Percentiles rank a stretch among this genome's conserved stretches.
These are phyloP conservation scores for Dolichomitus sp. DNA, from an alignment of 2,888 invertebrate species.

Conservation along the genomic window DNA sequence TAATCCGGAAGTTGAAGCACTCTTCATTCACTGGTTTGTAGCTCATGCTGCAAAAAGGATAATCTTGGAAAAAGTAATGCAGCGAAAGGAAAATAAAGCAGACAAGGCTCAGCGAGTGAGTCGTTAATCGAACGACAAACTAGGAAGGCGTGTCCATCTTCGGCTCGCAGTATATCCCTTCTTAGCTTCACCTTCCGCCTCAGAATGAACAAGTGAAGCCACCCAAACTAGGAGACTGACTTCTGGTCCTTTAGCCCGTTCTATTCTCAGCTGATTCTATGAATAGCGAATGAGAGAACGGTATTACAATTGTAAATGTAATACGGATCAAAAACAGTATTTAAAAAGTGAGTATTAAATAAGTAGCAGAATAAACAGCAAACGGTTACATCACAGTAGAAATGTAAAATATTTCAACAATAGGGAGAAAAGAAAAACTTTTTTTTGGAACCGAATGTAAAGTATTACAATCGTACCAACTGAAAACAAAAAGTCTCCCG, in stretches of 20 bases:
- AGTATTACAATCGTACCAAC: too few relatives aligned
- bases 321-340: too few relatives aligned
- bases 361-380: too few relatives aligned
- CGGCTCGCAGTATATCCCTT: not conserved
- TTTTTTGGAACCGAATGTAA: too few relatives aligned
- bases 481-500: too few relatives aligned
- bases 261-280: constrained; percentile 48
- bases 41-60: not conserved
- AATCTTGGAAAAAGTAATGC: not conserved
- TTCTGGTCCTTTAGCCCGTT: constrained; percentile 29
- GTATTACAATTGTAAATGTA: not conserved
- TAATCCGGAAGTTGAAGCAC: not conserved
- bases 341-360: too few relatives aligned
- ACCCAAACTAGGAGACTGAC: constrained; percentile 25
- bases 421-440: too few relatives aligned
- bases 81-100: constrained; percentile 8
- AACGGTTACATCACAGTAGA: too few relatives aligned
- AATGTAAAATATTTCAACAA: too few relatives aligned
- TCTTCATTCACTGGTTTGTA: not conserved
- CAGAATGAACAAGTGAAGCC: constrained; percentile 31
- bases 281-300: constrained; percentile 63
- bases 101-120: not conserved
- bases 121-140: constrained; percentile 17
- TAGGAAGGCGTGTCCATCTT: not conserved
- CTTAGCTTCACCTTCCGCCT: constrained; percentile 6